Conservation (phyloP, 2,888 invertebrate species). For the Nomada goodeniana region DNA sequence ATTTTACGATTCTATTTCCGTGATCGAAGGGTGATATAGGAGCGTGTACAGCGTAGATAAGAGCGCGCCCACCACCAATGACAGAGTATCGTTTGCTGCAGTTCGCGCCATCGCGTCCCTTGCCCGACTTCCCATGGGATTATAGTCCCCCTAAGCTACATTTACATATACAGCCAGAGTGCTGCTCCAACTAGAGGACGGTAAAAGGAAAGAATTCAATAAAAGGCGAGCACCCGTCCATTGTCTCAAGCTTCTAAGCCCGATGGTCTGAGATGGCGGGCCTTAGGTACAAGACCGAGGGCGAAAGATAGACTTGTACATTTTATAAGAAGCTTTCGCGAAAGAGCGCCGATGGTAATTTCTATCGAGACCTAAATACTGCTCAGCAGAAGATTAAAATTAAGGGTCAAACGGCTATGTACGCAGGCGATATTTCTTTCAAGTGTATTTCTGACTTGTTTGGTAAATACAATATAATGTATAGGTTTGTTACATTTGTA, state of each 20-base stretch:
- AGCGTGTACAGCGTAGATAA: slow-evolving; percentile 70
- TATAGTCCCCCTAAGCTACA: slow-evolving; percentile 76
- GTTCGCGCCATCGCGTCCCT: slow-evolving; percentile 61
- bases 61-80: slow-evolving; percentile 60
- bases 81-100: slow-evolving; percentile 66
- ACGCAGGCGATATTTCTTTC: too few species aligned
- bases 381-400: neutral
- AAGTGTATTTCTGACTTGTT: too few species aligned
- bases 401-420: neutral
- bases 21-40: slow-evolving; percentile 68
- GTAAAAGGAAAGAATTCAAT: slow-evolving; percentile 78
- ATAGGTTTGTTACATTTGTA: neutral
- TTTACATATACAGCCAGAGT: slow-evolving; percentile 77
- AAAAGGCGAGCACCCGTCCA: slow-evolving; percentile 74
- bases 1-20: slow-evolving; percentile 61
- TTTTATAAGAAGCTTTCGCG: slow-evolving; percentile 13
- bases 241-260: slow-evolving; percentile 74
- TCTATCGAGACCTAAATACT: neutral
- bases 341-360: neutral
- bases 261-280: slow-evolving; percentile 58
- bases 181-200: slow-evolving; percentile 52
- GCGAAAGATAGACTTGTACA: slow-evolving; percentile 1
- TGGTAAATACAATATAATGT: neutral
- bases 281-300: slow-evolving; percentile 5
- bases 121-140: slow-evolving; percentile 73